Percentiles rank a stretch among this genome's conserved stretches.
Evolutionary conservation across 2,797 vertebrate genomes (phyloP).

Genomic region (Phylloscopus collybita): DNA sequence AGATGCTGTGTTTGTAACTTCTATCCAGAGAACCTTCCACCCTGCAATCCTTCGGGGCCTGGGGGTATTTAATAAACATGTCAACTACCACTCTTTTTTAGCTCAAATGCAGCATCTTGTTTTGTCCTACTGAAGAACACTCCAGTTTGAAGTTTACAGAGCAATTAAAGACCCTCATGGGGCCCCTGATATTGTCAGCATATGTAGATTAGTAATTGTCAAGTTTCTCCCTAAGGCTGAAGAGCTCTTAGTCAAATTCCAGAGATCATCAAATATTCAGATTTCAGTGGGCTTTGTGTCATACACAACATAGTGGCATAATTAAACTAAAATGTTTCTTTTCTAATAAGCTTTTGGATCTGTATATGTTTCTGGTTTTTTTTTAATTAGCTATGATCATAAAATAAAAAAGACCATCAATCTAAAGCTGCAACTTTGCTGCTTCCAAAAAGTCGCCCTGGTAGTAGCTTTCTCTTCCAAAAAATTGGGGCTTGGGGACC

Average conservation of each 20-base stretch:
- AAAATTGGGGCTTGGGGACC: neutral
- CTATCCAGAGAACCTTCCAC: conserved; percentile 36
- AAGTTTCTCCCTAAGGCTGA: conserved; percentile 66
- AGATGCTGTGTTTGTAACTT: conserved; percentile 17
- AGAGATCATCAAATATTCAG: conserved; percentile 75
- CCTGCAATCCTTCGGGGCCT: conserved; percentile 24
- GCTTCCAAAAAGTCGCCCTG: neutral
- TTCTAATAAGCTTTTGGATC: conserved; percentile 66
- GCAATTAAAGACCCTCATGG: conserved; percentile 78
- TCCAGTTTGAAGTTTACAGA: conserved; percentile 78
- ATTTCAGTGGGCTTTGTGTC: conserved; percentile 71
- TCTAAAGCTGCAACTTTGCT: conserved; percentile 18
- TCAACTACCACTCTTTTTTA: conserved; percentile 73
- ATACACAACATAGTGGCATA: conserved; percentile 62
- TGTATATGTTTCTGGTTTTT: conserved; percentile 59
- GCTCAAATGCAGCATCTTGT: conserved; percentile 64
- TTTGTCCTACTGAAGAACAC: conserved; percentile 75
- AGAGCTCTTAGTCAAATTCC: conserved; percentile 73
- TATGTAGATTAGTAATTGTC: conserved; percentile 76
- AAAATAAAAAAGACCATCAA: conserved; percentile 27
- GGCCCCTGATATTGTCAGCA: conserved; percentile 67
- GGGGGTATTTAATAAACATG: conserved; percentile 77
- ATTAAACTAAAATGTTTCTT: conserved; percentile 73
- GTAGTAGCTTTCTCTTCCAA: neutral
- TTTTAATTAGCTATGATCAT: conserved; percentile 68